Conservation (phyloP, 2,888 invertebrate genomes). For the Tetheella fluctuosa region DNA sequence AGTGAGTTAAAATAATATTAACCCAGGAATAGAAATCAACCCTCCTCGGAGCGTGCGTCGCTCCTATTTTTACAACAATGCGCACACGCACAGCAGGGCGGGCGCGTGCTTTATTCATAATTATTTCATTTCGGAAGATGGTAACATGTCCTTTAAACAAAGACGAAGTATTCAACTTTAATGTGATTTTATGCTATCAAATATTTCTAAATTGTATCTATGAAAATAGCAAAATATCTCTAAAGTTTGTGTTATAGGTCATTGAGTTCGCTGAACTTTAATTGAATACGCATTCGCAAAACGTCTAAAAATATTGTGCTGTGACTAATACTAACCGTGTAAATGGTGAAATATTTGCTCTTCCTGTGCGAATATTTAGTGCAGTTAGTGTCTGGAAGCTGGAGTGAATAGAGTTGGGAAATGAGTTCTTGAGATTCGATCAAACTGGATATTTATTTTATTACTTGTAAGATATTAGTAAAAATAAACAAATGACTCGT, state of each 20-base stretch:
- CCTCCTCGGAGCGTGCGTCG: slow-evolving; percentile 66
- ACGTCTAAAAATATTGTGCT: slow-evolving; percentile 76
- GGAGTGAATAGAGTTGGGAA: slow-evolving; percentile 10
- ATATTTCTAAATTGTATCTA: not conserved
- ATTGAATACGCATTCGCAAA: slow-evolving; percentile 48
- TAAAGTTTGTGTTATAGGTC: slow-evolving; percentile 32
- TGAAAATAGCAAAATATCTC: not conserved
- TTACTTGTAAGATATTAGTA: slow-evolving; percentile 16
- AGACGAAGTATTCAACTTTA: not conserved
- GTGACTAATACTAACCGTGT: slow-evolving; percentile 74
- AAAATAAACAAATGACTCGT: slow-evolving; percentile 59
- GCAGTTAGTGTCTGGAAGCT: slow-evolving; percentile 21
- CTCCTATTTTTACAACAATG: slow-evolving; percentile 63
- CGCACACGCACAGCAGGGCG: slow-evolving; percentile 46
- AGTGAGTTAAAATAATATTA: slow-evolving; percentile 48
- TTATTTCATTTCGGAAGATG: slow-evolving; percentile 40
- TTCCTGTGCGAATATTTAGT: slow-evolving; percentile 58
- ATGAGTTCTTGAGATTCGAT: slow-evolving; percentile 4
- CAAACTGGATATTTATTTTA: not conserved
- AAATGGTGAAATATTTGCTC: slow-evolving; percentile 60
- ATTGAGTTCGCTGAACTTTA: slow-evolving; percentile 61
- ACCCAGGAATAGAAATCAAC: slow-evolving; percentile 66
- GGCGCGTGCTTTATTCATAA: slow-evolving; percentile 62
- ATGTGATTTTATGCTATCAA: not conserved
- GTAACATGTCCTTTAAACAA: slow-evolving; percentile 34